phyloP scores from a whole-genome alignment of 53 echinoderm and acorn worm genomes.

The Temnopleurus reevesii region DNA sequence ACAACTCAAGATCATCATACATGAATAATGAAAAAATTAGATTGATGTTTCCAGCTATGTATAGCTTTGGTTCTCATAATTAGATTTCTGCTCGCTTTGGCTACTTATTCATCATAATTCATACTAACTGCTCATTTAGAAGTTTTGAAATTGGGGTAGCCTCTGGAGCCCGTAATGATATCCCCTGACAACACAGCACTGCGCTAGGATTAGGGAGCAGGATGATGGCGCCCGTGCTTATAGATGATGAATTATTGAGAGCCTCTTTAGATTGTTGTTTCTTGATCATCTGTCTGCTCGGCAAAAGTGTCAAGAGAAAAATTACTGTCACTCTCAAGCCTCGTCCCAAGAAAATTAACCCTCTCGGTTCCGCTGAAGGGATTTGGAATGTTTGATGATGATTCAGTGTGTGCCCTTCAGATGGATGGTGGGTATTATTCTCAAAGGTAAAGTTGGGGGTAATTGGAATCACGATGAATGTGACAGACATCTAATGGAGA shows the following conservation, averaged over 20 bases:
- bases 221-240: not conserved
- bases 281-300: slow-evolving; percentile 3
- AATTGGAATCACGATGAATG: too few species aligned
- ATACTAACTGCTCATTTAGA: not conserved
- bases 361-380: not conserved
- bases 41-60: slow-evolving; percentile 5
- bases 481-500: too few species aligned
- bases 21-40: not conserved
- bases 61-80: not conserved
- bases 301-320: not conserved
- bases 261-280: slow-evolving; percentile 12
- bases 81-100: not conserved
- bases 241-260: slow-evolving; percentile 19
- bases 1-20: not conserved
- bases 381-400: not conserved
- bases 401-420: not conserved
- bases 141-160: not conserved
- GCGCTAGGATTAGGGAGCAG: not conserved
- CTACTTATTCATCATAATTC: not conserved
- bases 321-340: not conserved
- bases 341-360: not conserved
- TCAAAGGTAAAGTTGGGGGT: not conserved
- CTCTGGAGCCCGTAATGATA: not conserved
- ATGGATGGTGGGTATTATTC: not conserved
- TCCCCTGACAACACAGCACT: not conserved